Conservation (phyloP, 2,797 vertebrate species). For the Hypotaenidia philippensis region DNA sequence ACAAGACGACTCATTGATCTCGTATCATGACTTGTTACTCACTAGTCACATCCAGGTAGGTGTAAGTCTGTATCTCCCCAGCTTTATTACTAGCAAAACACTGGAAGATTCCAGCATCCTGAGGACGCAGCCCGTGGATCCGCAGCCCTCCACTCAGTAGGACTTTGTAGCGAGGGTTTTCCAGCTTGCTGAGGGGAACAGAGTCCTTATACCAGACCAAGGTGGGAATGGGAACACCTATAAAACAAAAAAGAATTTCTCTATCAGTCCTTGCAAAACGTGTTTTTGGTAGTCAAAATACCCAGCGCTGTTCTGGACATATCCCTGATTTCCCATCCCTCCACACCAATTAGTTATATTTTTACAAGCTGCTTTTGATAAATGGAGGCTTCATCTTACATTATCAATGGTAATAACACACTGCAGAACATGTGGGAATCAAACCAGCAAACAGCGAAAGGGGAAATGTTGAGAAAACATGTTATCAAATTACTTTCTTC, state of each 20-base stretch:
- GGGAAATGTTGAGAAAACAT: conserved; percentile 17
- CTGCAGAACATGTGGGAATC: conserved; percentile 10
- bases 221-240: conserved; percentile 88
- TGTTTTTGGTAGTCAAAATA: background rate
- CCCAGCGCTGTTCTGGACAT: background rate
- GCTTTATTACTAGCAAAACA: conserved; percentile 90
- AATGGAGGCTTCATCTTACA: background rate
- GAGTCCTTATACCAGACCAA: conserved; percentile 94
- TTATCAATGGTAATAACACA: background rate
- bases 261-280: background rate
- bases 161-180: conserved; percentile 89
- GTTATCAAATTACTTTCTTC: conserved; percentile 61
- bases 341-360: background rate
- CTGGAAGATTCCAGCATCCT: conserved; percentile 93
- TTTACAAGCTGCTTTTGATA: conserved; percentile 10
- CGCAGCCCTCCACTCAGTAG: conserved; percentile 83
- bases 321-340: background rate
- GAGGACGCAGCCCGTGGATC: conserved; percentile 85
- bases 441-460: conserved; percentile 13
- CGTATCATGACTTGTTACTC: conserved; percentile 66
- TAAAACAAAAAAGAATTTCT: background rate
- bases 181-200: conserved; percentile 83
- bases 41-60: conserved; percentile 93
- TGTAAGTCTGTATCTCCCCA: conserved; percentile 87
- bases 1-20: background rate